Evolutionary conservation across 2,888 invertebrate species (phyloP).

Genomic region (Drosophila affinis): DNA sequence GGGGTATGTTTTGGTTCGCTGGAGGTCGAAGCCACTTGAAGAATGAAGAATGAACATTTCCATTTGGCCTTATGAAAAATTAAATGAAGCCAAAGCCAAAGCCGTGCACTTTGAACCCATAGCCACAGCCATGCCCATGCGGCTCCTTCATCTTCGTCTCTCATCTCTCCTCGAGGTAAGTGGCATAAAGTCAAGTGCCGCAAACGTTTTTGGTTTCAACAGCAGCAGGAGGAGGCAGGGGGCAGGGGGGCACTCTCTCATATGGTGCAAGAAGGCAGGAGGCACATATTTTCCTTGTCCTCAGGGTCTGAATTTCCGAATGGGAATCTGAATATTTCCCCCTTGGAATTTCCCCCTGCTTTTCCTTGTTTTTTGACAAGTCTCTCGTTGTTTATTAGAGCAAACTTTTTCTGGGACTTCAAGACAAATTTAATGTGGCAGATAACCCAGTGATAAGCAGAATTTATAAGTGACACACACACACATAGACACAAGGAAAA

Average conservation of each 20-base stretch:
- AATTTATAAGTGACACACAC: conserved; percentile 59
- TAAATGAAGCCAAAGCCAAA: conserved; percentile 63
- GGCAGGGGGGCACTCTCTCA: conserved; percentile 30
- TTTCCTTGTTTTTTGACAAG: background rate
- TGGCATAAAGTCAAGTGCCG: conserved; percentile 65
- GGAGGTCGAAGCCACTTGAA: conserved; percentile 56
- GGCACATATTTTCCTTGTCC: conserved; percentile 14
- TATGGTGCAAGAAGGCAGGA: conserved; percentile 27
- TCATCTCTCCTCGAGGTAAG: conserved; percentile 29
- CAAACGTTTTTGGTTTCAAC: conserved; percentile 51
- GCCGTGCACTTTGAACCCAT: conserved; percentile 43
- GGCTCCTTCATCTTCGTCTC: background rate
- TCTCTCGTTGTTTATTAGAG: conserved; percentile 34
- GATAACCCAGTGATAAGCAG: conserved; percentile 56
- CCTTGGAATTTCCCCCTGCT: conserved; percentile 8
- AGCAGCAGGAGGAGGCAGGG: conserved; percentile 19
- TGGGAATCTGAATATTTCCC: conserved; percentile 3
- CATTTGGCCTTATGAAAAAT: conserved; percentile 73
- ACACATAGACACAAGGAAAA: conserved; percentile 37
- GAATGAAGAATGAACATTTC: conserved; percentile 52
- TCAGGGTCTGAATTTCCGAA: background rate
- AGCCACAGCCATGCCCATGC: too few species aligned
- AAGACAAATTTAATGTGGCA: conserved; percentile 57
- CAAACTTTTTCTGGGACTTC: conserved; percentile 19
- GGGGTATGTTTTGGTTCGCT: conserved; percentile 13